A percentile compares a stretch with the other conserved stretches of the same genome.
These are phyloP conservation scores for Pyrocoelia pectoralis DNA, from an alignment of 2,888 invertebrate species.

Conservation along the genomic window DNA sequence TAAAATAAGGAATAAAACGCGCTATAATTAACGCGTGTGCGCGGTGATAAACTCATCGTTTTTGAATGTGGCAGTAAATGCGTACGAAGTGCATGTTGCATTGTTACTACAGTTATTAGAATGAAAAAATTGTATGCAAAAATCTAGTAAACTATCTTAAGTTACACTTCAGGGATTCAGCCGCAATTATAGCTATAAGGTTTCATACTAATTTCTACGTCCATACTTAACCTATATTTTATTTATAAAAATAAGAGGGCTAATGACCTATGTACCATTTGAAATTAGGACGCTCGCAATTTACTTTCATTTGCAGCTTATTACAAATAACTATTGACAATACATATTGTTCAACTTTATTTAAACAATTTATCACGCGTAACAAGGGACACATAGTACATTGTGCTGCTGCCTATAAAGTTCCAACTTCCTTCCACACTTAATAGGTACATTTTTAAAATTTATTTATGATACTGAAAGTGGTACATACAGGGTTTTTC, in stretches of 20 bases:
- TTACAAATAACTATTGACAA: neutral
- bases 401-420: too few relatives aligned
- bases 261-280: conserved; percentile 11
- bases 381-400: neutral
- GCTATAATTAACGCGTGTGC: conserved; percentile 31
- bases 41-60: conserved; percentile 11
- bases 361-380: neutral
- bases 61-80: neutral
- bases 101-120: conserved; percentile 4
- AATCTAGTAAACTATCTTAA: neutral
- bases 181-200: conserved; percentile 3
- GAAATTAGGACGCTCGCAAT: conserved; percentile 9
- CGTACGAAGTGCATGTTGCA: neutral
- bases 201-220: neutral
- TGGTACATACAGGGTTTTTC: too few relatives aligned
- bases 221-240: conserved; percentile 18
- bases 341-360: neutral
- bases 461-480: too few relatives aligned
- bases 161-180: conserved; percentile 1
- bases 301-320: neutral
- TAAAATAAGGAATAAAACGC: conserved; percentile 29
- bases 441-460: too few relatives aligned
- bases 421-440: too few relatives aligned
- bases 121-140: conserved; percentile 1
- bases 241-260: conserved; percentile 15